phyloP scores from a whole-genome alignment of 2,113 vertebrate genomes.

The Chloropsis cyanopogon region DNA sequence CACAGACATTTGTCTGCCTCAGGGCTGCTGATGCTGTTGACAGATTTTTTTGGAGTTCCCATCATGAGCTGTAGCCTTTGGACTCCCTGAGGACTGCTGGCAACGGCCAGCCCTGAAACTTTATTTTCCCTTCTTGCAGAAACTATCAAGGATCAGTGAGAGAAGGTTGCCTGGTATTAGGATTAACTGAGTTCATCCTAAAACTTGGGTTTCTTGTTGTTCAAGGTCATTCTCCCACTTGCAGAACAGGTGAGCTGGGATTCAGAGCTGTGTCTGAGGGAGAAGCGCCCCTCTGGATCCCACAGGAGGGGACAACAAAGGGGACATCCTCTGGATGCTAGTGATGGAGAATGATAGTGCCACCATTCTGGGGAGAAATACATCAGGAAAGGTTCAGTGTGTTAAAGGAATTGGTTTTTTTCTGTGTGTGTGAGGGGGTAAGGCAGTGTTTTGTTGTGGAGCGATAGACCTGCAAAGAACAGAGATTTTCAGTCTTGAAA shows the following conservation, averaged over 20 bases:
- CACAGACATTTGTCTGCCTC: background rate
- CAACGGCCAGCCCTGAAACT: background rate
- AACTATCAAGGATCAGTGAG: background rate
- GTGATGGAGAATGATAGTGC: background rate
- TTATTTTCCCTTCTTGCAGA: background rate
- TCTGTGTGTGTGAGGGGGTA: background rate
- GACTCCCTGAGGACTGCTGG: background rate
- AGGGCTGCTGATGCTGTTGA: background rate
- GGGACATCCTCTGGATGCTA: background rate
- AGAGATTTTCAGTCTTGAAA: background rate
- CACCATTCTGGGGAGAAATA: background rate
- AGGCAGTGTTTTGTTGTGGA: background rate
- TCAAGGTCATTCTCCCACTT: background rate
- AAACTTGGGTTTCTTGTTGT: background rate
- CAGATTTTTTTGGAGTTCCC: background rate
- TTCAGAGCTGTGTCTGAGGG: background rate
- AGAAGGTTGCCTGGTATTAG: background rate
- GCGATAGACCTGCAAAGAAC: background rate
- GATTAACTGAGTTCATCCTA: background rate
- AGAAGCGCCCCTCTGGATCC: background rate
- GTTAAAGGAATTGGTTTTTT: background rate
- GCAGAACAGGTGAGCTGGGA: background rate
- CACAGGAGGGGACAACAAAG: fast-evolving
- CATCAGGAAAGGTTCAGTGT: background rate
- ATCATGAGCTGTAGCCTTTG: background rate